phyloP scores from a whole-genome alignment of 2,888 invertebrate species.

The Drosophila kokeensis region DNA sequence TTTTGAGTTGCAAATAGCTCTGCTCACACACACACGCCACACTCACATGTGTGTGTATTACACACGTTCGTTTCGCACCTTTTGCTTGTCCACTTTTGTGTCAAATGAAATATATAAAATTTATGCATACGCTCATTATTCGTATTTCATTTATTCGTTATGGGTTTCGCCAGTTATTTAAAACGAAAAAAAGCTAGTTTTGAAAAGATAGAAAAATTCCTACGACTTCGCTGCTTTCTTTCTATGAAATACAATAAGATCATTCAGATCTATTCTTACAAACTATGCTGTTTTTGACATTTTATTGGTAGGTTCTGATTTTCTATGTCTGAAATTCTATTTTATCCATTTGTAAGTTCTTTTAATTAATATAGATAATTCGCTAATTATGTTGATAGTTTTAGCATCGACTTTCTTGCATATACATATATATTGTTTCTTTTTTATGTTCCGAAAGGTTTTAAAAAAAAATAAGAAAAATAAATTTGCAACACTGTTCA shows the following conservation, averaged over 20 bases:
- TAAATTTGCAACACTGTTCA: constrained; percentile 13
- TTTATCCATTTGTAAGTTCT: background rate
- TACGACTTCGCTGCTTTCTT: background rate
- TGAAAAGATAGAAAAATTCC: background rate
- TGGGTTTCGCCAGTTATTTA: background rate
- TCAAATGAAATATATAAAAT: constrained; percentile 47
- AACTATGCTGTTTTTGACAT: background rate
- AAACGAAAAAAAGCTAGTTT: background rate
- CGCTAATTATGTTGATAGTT: background rate
- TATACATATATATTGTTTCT: background rate
- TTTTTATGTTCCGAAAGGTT: background rate
- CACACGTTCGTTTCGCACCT: constrained; percentile 24
- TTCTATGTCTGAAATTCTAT: background rate
- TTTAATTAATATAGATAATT: background rate
- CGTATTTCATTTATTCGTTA: constrained; percentile 39
- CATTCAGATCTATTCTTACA: background rate
- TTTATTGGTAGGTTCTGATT: background rate
- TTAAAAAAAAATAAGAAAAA: background rate
- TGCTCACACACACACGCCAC: constrained; percentile 16
- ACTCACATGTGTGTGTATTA: background rate
- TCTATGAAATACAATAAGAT: background rate
- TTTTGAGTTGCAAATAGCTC: constrained; percentile 40
- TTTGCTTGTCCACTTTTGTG: constrained; percentile 41
- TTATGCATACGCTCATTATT: constrained; percentile 44
- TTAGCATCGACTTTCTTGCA: background rate